Conservation (phyloP, 2,888 invertebrate genomes). For the Tethea ocularis region DNA sequence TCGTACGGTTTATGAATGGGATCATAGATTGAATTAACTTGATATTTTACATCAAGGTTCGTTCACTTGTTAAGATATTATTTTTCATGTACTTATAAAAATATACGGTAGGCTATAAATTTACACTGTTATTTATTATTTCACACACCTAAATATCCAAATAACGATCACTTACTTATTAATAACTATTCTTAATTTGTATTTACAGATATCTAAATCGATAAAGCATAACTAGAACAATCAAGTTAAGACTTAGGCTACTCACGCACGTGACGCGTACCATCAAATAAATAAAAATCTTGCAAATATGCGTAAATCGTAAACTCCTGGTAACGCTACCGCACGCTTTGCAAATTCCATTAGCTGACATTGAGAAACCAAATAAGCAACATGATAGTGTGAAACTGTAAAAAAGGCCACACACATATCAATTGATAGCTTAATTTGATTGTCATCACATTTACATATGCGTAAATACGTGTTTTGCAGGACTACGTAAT, state of each 20-base stretch:
- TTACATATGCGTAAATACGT: neutral
- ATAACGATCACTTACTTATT: no score
- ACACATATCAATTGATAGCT: neutral
- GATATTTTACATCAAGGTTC: neutral
- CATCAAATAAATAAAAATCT: neutral
- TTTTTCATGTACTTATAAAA: neutral
- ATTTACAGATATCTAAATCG: neutral
- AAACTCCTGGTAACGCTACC: neutral
- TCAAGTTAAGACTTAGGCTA: neutral
- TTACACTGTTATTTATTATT: neutral
- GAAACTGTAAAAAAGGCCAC: slow-evolving; percentile 3
- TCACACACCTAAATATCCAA: neutral
- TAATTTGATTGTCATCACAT: neutral
- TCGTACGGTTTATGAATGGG: slow-evolving; percentile 6
- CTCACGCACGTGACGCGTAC: neutral
- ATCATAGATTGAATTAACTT: slow-evolving; percentile 4
- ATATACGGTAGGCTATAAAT: neutral
- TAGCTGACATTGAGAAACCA: slow-evolving; percentile 6
- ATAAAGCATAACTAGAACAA: neutral
- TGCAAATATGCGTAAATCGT: neutral
- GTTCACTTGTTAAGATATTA: neutral
- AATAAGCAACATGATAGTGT: slow-evolving; percentile 1
- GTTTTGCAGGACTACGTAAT: neutral
- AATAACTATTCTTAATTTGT: no score
- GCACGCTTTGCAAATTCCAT: slow-evolving; percentile 1